Conservation (phyloP, 2,797 vertebrate species). For the Hydrocynus forskahlii region DNA sequence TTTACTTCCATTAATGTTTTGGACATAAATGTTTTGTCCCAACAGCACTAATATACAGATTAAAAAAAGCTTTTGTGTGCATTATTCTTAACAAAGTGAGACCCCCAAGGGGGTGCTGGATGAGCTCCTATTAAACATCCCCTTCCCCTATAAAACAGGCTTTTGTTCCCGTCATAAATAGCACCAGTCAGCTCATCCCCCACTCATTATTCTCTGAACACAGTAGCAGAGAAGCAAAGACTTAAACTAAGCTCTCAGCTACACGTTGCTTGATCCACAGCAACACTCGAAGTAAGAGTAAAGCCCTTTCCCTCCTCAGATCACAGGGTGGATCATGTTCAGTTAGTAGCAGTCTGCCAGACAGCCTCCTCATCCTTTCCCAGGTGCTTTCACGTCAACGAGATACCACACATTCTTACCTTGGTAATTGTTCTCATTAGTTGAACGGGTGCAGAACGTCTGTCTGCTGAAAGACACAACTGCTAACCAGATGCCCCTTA, state of each 20-base stretch:
- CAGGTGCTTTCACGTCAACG: constrained; percentile 69
- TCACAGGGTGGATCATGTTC: constrained; percentile 36
- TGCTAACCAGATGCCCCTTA: constrained; percentile 69
- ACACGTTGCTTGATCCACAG: neutral
- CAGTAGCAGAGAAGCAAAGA: neutral
- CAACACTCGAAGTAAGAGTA: neutral
- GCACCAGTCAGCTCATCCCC: constrained; percentile 10
- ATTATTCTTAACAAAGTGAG: constrained; percentile 54
- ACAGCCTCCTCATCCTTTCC: constrained; percentile 67
- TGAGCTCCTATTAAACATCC: constrained; percentile 48
- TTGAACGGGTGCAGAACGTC: constrained; percentile 64
- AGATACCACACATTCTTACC: constrained; percentile 72
- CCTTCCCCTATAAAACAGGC: constrained; percentile 58
- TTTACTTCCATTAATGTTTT: too few relatives aligned
- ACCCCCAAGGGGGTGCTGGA: constrained; percentile 60
- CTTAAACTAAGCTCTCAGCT: constrained; percentile 7
- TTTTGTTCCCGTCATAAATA: constrained; percentile 64
- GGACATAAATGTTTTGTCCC: too few relatives aligned
- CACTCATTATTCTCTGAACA: neutral
- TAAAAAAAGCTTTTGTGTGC: too few relatives aligned
- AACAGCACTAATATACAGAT: too few relatives aligned
- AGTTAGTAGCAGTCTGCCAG: constrained; percentile 49
- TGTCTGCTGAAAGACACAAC: constrained; percentile 54
- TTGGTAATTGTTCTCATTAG: constrained; percentile 65
- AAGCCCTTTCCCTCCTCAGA: constrained; percentile 9